Conservation (phyloP, 2,888 invertebrate species). For the Sphaerophoria taeniata region DNA sequence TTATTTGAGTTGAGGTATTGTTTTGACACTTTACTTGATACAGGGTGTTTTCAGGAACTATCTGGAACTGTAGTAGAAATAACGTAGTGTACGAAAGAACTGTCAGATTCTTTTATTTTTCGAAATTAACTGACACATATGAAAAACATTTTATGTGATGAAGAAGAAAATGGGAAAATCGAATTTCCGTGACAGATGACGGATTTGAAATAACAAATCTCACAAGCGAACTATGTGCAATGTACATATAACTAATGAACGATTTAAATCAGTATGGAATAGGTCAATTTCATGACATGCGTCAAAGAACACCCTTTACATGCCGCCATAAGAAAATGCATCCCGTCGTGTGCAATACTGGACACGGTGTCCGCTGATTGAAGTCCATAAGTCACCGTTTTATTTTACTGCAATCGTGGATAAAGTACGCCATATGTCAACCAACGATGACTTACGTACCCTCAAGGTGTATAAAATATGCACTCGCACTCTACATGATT, state of each 20-base stretch:
- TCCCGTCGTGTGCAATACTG: constrained; percentile 42
- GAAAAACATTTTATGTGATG: too few relatives aligned
- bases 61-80: too few relatives aligned
- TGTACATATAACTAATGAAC: too few relatives aligned
- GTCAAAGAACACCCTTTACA: constrained; percentile 3
- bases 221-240: too few relatives aligned
- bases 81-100: too few relatives aligned
- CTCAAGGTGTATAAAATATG: constrained; percentile 25
- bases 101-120: too few relatives aligned
- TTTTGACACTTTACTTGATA: background rate
- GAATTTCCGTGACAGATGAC: too few relatives aligned
- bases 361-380: constrained; percentile 52
- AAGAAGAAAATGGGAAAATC: too few relatives aligned
- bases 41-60: background rate
- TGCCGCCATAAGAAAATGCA: constrained; percentile 20
- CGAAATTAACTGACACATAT: too few relatives aligned
- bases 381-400: constrained; percentile 63
- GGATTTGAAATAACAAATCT: too few relatives aligned
- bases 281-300: background rate
- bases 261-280: too few relatives aligned
- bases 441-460: background rate
- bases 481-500: constrained; percentile 16
- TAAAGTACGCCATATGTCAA: constrained; percentile 56
- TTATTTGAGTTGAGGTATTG: background rate
- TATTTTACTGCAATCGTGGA: constrained; percentile 25